A percentile compares a stretch with the other conserved stretches of the same genome.
Evolutionary conservation across 2,888 invertebrate species (phyloP).

Genomic region (Petrolisthes cinctipes): DNA sequence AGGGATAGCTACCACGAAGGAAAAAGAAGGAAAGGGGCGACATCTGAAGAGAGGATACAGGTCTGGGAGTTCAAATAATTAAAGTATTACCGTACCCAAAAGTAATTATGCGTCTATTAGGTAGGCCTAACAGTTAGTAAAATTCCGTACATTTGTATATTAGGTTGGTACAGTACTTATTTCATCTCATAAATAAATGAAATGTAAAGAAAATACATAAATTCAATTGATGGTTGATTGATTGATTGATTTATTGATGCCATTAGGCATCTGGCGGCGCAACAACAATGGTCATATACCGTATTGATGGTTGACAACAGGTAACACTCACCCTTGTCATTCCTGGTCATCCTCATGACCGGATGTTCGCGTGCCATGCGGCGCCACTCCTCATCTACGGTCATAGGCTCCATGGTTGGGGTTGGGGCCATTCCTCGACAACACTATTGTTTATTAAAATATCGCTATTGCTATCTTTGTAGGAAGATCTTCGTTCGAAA

Average conservation of each 20-base stretch:
- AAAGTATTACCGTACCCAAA: no score
- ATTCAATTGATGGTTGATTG: neutral
- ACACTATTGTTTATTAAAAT: neutral
- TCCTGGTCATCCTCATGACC: slow-evolving; percentile 59
- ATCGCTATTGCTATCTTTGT: neutral
- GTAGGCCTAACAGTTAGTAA: no score
- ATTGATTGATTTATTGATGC: no score
- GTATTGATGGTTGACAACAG: neutral
- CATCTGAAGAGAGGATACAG: no score
- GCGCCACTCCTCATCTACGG: slow-evolving; percentile 43
- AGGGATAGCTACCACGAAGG: no score
- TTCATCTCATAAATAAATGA: neutral
- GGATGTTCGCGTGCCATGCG: slow-evolving; percentile 50
- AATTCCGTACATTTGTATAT: no score
- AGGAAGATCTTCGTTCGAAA: no score
- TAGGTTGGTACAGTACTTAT: no score
- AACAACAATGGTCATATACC: neutral
- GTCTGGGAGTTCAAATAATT: no score
- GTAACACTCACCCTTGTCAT: slow-evolving; percentile 49
- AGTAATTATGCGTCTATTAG: no score
- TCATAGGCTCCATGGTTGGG: slow-evolving; percentile 41
- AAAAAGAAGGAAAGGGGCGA: no score
- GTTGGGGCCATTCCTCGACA: slow-evolving; percentile 45
- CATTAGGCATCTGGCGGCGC: no score
- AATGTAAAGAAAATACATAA: neutral